phyloP scores from a whole-genome alignment of 2,797 vertebrate genomes.

The Trematomus bernacchii region DNA sequence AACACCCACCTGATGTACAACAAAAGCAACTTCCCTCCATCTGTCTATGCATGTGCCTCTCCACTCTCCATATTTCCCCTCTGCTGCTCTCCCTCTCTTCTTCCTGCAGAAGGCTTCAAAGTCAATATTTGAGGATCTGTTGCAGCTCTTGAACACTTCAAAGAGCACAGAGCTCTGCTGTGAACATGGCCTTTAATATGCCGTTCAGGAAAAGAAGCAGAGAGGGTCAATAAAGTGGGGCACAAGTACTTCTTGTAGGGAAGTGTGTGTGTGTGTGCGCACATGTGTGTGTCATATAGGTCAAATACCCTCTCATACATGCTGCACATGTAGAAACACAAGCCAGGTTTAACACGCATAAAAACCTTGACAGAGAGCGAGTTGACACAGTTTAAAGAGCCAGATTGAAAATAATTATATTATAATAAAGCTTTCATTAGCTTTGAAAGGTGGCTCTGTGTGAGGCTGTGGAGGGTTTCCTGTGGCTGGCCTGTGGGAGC shows the following conservation, averaged over 20 bases:
- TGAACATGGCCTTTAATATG: conserved; percentile 76
- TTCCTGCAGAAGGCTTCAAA: conserved; percentile 73
- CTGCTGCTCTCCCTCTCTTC: conserved; percentile 11
- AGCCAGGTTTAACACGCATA: conserved; percentile 37
- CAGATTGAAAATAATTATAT: conserved; percentile 73
- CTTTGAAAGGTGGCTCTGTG: conserved; percentile 80
- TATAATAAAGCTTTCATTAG: conserved; percentile 81
- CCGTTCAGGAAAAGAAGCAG: conserved; percentile 70
- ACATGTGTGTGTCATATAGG: conserved; percentile 20
- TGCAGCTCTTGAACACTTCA: conserved; percentile 78
- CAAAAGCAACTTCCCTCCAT: conserved; percentile 40
- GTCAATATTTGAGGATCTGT: conserved; percentile 83
- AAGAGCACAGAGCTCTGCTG: conserved; percentile 70
- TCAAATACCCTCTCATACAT: conserved; percentile 45
- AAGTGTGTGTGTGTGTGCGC: conserved; percentile 7
- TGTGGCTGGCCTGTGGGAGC: conserved; percentile 61
- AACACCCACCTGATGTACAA: conserved; percentile 41
- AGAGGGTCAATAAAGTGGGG: conserved; percentile 67
- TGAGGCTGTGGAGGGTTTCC: conserved; percentile 69
- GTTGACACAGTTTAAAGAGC: conserved; percentile 49
- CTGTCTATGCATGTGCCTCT: conserved; percentile 8
- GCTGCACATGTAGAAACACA: conserved; percentile 39
- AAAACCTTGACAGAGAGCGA: conserved; percentile 22
- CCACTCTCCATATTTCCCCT: conserved; percentile 26
- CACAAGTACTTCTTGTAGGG: conserved; percentile 59